Evolutionary conservation across 2,888 invertebrate species (phyloP), one percentile per base, ranked within the genome.

Genomic region (Scaptomyza cyrtandrae): DNA sequence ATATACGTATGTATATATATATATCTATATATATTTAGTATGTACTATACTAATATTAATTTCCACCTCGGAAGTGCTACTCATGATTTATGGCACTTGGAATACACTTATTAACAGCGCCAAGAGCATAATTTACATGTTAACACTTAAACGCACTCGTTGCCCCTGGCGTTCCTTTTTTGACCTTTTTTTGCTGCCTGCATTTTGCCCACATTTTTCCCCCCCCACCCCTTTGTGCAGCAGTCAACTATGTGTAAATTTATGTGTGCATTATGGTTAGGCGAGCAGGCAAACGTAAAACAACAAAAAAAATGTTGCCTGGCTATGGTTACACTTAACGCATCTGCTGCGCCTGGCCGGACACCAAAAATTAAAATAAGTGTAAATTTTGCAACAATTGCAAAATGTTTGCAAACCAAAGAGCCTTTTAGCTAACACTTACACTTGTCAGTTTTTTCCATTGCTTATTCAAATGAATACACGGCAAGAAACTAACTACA

Each of bases 301-400:
- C 45, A 60, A 54, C 55, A 58, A 37, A 16, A 39, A 46, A 53
- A 53, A 52, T 24, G 41, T 48, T 27, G 24, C 41, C 16, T 48
- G 29, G 41, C 52, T 43, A 11, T 14, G 54, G 62, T 39, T 64
- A 67, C 73, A 77, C 84, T 80, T 63, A 86, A 88, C 84, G 65
- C 88, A 86, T 77, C 86, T 75, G 86, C 83, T 60, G 83, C 75
- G 37, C 60, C 48, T 44, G 29, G 65, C 19, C 35, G 27, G 16
- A 27, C 35, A 11, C 19, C 41, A 41, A n/a, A 82, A 81, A 89
- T 86, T 82, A 78, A 84, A 81, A 90, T 62, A 58, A 84, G 86
- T 86, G 89, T 82, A 90, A 87, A 91, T 90, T 91, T 89, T 89
- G 91, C 91, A 89, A 88, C 89, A 90, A 90, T 82, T 91, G 91